Percentiles rank a stretch among this genome's conserved stretches.
These are phyloP conservation scores for Lates calcarifer DNA, from an alignment of 2,113 vertebrate species.

Conservation along the genomic window DNA sequence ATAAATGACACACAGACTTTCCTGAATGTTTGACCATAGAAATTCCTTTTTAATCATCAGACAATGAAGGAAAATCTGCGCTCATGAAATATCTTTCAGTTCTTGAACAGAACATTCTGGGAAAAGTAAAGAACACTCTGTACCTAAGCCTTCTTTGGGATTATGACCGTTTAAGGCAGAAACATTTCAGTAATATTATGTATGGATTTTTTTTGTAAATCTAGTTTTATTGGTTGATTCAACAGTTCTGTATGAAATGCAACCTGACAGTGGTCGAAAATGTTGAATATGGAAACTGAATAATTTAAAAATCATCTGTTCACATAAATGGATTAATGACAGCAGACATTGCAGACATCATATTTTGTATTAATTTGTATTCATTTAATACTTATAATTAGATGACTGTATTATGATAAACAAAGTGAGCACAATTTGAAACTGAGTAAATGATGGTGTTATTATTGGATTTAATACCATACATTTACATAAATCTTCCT, in stretches of 20 bases:
- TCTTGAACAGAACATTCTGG: not conserved
- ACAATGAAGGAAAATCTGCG: not conserved
- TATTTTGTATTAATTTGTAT: not conserved
- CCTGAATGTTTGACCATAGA: not conserved
- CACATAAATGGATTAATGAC: not conserved
- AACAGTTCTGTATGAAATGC: not conserved
- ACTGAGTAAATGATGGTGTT: not conserved
- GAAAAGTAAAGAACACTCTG: constrained; percentile 6
- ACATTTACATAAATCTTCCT: not conserved
- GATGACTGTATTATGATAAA: not conserved
- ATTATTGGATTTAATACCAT: not conserved
- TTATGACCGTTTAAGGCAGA: constrained; percentile 22
- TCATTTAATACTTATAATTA: constrained; percentile 9
- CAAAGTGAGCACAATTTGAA: not conserved
- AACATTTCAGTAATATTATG: constrained; percentile 24
- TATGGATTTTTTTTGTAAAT: constrained; percentile 1
- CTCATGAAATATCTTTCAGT: not conserved
- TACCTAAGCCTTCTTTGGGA: constrained; percentile 7
- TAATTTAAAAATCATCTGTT: constrained; percentile 12
- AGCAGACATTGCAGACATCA: not conserved
- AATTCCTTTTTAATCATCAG: not conserved
- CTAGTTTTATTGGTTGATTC: not conserved
- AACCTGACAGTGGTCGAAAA: not conserved
- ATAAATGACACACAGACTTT: not conserved
- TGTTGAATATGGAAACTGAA: not conserved